Base-by-base conservation (phyloP, 2,888 invertebrate species). In the Troides aeacus region DNA sequence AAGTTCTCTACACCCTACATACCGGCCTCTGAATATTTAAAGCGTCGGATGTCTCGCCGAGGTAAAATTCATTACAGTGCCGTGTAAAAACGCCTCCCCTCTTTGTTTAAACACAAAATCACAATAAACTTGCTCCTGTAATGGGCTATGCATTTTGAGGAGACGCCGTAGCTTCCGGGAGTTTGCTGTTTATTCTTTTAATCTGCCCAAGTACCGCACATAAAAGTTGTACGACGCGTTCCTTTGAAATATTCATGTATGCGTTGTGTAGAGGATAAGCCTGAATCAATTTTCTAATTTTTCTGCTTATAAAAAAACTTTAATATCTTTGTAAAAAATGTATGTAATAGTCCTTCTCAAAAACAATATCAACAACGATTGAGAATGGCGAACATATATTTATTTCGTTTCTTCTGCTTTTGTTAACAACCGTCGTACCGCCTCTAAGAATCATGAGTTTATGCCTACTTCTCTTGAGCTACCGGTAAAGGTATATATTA, bases 51-150 rank as follows among this genome's bases (percentile, higher is more conserved):
- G 90, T 88, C 89, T 88, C 81, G 80, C 78, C 78, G 72, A 73
- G 66, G 75, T 77, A 79, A 81, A 82, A 83, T 92, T 92, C 91
- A 91, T 90, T 91, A 90, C 85, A 72, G 75, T 73, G 75, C 75
- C 79, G 79, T 82, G 82, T 87, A 90, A 90, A 89, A 90, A 89
- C 76, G 77, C 81, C 78, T 69, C 82, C 88, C 84, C 85, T 85
- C 85, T 88, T 90, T 89, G 88, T 90, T 90, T 91, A 90, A 92
- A 87, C 87, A 83, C 84, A 87, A 89, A 90, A 90, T 89, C 88
- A 90, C 90, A 88, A 90, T 92, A 91, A 91, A 90, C 84, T 87
- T 84, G 77, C 78, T 84, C 83, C 74, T 85, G 85, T 89, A 89
- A 90, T 87, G 82, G 86, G 77, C 85, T 85, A 87, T 89, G 87